Evolutionary conservation across 2,888 invertebrate genomes (phyloP), one percentile per base, ranked within the genome.

Genomic region (Hirtodrosophila confusa): DNA sequence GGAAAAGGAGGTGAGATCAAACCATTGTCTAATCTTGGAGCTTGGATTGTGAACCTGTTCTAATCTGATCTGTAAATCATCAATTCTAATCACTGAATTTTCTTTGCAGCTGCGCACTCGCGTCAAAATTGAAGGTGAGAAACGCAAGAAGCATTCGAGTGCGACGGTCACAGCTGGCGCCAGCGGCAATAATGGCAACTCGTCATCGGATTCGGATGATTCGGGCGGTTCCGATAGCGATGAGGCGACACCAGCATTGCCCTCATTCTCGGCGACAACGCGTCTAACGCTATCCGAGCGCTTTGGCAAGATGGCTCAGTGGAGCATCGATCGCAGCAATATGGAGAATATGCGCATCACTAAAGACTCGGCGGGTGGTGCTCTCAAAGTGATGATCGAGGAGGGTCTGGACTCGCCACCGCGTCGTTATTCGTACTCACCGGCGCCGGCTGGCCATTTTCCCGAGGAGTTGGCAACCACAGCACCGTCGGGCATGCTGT

Each of bases 281-380:
- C 91, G 94, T 63, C 92, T 97, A 88, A 97, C 97, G 0, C 92
- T 97, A 10, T 97, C 97, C 0, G 97, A 97, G 91, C 93, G 96
- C 23, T 97, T 97, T 92, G 97, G 97, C 70, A 97, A 97, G 93
- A 96, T 97, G 94, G 97, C 97, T 23, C 97, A 97, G 89, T 97
- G 97, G 96, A 96, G 96, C 67, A 95, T 96, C 3, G 97, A 97
- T 91, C 93, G 97, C 9, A 94, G 93, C 11, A 95, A 96, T 51
- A 95, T 97, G 89, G 96, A 96, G 91, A 96, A 96, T 89, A 96
- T 96, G 95, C 93, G 95, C 58, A 97, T 96, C 75, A 96, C 97
- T 61, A 95, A 96, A 69, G 95, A 95, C 62, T 94, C 95, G 68
- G 92, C 94, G 44, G 94, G 94, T 47, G 94, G 94, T 43, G 95